phyloP scores from a whole-genome alignment of 1,140 invertebrate genomes.

The Zaprionus capensis region DNA sequence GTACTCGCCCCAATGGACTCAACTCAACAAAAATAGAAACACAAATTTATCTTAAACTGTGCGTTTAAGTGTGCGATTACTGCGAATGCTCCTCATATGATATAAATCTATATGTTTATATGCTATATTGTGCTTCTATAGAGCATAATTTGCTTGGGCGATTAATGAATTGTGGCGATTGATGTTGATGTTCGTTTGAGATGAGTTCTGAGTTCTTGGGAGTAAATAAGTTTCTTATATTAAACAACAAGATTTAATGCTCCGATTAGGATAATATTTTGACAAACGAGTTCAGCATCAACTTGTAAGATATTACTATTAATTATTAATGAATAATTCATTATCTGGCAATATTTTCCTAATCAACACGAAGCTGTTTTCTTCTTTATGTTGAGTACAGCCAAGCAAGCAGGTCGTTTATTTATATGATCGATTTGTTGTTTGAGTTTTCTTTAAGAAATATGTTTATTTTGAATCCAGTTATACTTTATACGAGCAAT shows the following conservation, averaged over 20 bases:
- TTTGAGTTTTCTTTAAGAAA: not conserved
- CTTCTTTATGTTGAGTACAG: not conserved
- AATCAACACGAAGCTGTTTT: not conserved
- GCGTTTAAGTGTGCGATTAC: constrained; percentile 8
- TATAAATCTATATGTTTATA: not conserved
- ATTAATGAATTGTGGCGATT: not conserved
- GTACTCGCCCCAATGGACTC: not conserved
- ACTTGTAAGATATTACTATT: not conserved
- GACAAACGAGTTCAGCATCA: too few species aligned
- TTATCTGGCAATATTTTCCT: not conserved
- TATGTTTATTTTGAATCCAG: too few species aligned
- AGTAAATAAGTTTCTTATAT: not conserved
- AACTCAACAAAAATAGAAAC: constrained; percentile 10
- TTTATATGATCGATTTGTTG: not conserved
- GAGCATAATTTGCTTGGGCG: not conserved
- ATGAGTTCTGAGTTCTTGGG: not conserved
- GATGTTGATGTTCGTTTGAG: not conserved
- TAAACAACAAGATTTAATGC: not conserved
- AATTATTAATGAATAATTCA: too few species aligned
- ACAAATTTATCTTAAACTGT: constrained; percentile 12
- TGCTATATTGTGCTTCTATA: not conserved
- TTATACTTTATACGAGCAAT: too few species aligned
- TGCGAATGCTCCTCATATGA: not conserved
- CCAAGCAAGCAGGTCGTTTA: not conserved
- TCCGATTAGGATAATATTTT: not conserved